Base-by-base conservation (phyloP, 1,140 invertebrate species). In the Drosophila sulfurigaster region DNA sequence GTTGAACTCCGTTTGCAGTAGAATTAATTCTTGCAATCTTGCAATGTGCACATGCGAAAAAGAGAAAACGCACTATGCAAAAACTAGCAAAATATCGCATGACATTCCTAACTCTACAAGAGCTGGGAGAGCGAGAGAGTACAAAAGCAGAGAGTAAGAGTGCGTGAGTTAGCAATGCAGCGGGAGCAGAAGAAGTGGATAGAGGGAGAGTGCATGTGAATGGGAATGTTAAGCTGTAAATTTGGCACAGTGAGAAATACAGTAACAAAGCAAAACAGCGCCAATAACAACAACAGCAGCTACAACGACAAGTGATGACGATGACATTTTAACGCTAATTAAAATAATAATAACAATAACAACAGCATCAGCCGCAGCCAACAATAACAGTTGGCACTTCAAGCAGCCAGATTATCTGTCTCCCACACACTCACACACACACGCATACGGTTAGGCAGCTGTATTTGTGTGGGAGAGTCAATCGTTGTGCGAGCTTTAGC, bases 291-390 rank as follows among this genome's bases (percentile, higher is more conserved):
- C 35, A 75, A 38, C 41, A 38, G 62, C 28, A 73, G 28, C 30
- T 30, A 38, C 35, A 56, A 32, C 5, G 25, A 52, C 38, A 13
- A 71, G 58, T 51, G 73, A 88, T 88, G 83, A 80, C 77, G 76
- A 77, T 78, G 79, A 78, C 70, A 79, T 87, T 87, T 83, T 54
- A 80, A 83, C 83, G 83, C 83, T 87, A 87, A 87, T 87, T 87
- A 87, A 75, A 87, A 87, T 88, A 87, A 86, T 78, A 86, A 86
- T 81, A 82, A 88, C 79, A 87, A 87, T 65, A 82, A 87, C 66
- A 79, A 72, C 76, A 66, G 49, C 46, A 78, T 51, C 58, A 66
- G 43, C 63, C 51, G 46, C 70, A 38, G 25, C 59, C 48, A 70
- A 70, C 65, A 71, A 75, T 71, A 75, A 88, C 82, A 88, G 79